These are phyloP conservation scores for Sipha maydis DNA, from an alignment of 2,888 invertebrate species.

Conservation along the genomic window DNA sequence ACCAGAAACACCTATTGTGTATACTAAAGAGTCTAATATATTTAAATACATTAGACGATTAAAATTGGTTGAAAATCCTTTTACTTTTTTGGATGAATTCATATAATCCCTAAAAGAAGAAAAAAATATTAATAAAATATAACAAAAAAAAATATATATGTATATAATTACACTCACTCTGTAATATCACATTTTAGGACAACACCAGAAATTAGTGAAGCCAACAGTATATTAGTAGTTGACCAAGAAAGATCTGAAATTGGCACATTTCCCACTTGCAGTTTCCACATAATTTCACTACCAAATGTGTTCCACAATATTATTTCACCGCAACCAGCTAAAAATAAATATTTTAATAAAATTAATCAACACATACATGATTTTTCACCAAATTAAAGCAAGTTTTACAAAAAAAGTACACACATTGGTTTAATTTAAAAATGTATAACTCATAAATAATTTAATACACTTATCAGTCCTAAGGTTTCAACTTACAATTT, in stretches of 20 bases:
- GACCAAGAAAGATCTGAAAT: constrained; percentile 31
- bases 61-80: constrained; percentile 12
- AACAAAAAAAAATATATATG: not conserved
- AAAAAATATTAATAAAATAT: not conserved
- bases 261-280: not conserved
- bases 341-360: not conserved
- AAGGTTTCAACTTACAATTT: too few species aligned
- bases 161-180: not conserved
- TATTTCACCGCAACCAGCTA: constrained; percentile 57
- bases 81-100: not conserved
- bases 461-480: too few species aligned
- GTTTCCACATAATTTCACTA: constrained; percentile 30
- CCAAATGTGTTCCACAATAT: constrained; percentile 61
- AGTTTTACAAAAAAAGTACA: too few species aligned
- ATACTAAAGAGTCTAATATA: not conserved
- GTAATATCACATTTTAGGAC: constrained; percentile 41
- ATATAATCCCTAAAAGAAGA: constrained; percentile 33
- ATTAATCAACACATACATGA: not conserved
- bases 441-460: too few species aligned
- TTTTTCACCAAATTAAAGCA: too few species aligned
- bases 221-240: constrained; percentile 17
- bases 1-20: constrained; percentile 16
- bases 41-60: constrained; percentile 4
- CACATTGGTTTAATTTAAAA: too few species aligned
- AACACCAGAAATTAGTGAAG: constrained; percentile 5